A percentile compares a stretch with the other conserved stretches of the same genome.
These are phyloP conservation scores for Dendrophyllia cribrosa DNA, from an alignment of 64 coral and sea anemone species.

Conservation along the genomic window DNA sequence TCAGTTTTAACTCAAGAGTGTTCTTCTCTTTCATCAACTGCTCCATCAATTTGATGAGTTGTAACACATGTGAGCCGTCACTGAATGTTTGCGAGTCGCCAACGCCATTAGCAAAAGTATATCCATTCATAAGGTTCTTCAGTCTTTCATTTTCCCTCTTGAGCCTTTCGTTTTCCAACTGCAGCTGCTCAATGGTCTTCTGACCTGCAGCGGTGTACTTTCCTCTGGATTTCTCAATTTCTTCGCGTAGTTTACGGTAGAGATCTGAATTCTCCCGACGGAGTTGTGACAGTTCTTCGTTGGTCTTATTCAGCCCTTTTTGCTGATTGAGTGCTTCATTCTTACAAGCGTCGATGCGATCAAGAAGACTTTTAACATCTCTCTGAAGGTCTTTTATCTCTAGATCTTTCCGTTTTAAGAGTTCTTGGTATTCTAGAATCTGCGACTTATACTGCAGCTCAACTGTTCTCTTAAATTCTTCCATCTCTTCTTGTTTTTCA, in stretches of 20 bases:
- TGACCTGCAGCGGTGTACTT: slow-evolving; percentile 12
- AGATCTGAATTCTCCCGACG: slow-evolving; percentile 78
- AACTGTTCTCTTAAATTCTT: slow-evolving; percentile 55
- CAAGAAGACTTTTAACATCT: slow-evolving; percentile 41
- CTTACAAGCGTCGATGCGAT: slow-evolving; percentile 14
- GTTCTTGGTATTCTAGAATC: slow-evolving; percentile 59
- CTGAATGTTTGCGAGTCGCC: slow-evolving; percentile 37
- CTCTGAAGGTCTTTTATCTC: slow-evolving; percentile 71
- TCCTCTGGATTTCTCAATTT: slow-evolving; percentile 41
- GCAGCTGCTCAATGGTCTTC: slow-evolving; percentile 55
- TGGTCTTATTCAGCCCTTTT: slow-evolving; percentile 8
- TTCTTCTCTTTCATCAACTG: slow-evolving; percentile 92
- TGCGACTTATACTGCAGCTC: slow-evolving; percentile 67
- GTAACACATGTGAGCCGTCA: slow-evolving; percentile 69
- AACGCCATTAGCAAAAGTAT: slow-evolving; percentile 27
- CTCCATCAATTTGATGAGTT: slow-evolving; percentile 94
- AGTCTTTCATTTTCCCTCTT: slow-evolving; percentile 81
- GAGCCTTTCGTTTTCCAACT: slow-evolving; percentile 71
- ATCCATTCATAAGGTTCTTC: slow-evolving; percentile 54
- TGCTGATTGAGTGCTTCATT: not conserved
- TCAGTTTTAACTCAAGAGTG: slow-evolving; percentile 81
- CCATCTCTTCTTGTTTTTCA: slow-evolving; percentile 84
- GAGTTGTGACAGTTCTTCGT: slow-evolving; percentile 69
- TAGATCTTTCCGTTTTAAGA: slow-evolving; percentile 61
- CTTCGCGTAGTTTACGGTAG: slow-evolving; percentile 78